phyloP scores from a whole-genome alignment of 2,888 invertebrate genomes.

The Limnephilus marmoratus region DNA sequence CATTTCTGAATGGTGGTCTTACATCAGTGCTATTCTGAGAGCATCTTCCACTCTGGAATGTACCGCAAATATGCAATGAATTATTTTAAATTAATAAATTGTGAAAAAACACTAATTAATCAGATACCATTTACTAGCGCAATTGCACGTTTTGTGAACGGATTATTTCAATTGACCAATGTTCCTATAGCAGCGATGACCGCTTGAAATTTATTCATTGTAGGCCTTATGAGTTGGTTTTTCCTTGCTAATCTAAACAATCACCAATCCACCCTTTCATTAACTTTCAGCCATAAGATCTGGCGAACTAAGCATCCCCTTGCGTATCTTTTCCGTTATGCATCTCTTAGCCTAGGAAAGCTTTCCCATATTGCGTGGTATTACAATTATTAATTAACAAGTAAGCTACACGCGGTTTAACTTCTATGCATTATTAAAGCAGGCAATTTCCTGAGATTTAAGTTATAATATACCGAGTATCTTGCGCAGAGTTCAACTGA shows the following conservation, averaged over 20 bases:
- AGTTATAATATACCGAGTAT: too few relatives aligned
- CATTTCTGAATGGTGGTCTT: too few relatives aligned
- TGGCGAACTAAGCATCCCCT: neutral
- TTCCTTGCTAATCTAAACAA: neutral
- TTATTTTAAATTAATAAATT: too few relatives aligned
- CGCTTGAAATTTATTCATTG: too few relatives aligned
- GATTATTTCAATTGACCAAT: too few relatives aligned
- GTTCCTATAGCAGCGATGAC: too few relatives aligned
- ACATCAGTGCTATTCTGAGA: too few relatives aligned
- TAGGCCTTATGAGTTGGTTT: neutral
- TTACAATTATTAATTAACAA: neutral
- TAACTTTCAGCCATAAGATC: neutral
- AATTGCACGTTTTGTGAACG: neutral
- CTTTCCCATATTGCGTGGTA: neutral
- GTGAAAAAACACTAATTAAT: too few relatives aligned
- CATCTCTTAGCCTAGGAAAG: neutral
- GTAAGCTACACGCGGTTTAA: neutral
- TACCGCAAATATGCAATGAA: too few relatives aligned
- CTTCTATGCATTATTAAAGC: neutral
- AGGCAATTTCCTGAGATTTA: neutral
- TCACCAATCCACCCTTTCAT: neutral
- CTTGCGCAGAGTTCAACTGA: neutral
- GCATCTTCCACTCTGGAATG: too few relatives aligned
- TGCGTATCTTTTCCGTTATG: neutral
- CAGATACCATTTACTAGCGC: too few relatives aligned